A percentile compares a stretch with the other conserved stretches of the same genome.
Conservation (phyloP, 2,797 vertebrate genomes). For the Microctenopoma steveboyesi region DNA sequence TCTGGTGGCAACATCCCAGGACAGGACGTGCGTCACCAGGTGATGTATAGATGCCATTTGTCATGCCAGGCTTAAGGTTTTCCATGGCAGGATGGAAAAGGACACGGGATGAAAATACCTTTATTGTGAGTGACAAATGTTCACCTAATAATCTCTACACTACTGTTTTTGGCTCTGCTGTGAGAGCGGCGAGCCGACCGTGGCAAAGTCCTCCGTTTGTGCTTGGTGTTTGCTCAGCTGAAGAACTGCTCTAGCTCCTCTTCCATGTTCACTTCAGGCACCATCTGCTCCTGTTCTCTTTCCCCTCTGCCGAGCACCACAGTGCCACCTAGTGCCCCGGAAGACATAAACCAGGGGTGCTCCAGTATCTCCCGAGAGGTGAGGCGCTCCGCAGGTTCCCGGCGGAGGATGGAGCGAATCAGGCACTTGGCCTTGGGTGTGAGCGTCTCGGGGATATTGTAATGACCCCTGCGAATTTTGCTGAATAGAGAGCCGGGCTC, state of each 20-base stretch:
- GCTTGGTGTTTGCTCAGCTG: conserved; percentile 88
- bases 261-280: conserved; percentile 98
- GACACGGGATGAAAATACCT: conserved; percentile 86
- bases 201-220: conserved; percentile 72
- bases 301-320: conserved; percentile 85
- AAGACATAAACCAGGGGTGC: conserved; percentile 95
- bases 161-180: conserved; percentile 72
- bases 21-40: conserved; percentile 32
- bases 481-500: conserved; percentile 98
- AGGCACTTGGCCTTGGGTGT: conserved; percentile 99
- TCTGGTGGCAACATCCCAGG: conserved; percentile 61
- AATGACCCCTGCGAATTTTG: conserved; percentile 98
- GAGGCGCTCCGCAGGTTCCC: conserved; percentile 96
- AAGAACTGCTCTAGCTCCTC: conserved; percentile 98
- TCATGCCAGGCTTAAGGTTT: conserved; percentile 79
- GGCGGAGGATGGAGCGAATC: conserved; percentile 96
- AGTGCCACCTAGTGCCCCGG: conserved; percentile 85
- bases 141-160: conserved; percentile 80
- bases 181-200: conserved; percentile 63
- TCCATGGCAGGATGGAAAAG: conserved; percentile 84
- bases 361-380: conserved; percentile 98
- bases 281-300: conserved; percentile 95
- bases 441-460: conserved; percentile 98
- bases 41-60: conserved; percentile 74
- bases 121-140: conserved; percentile 83